Conservation (phyloP, 1,140 invertebrate genomes). For the Drosophila subobscura region DNA sequence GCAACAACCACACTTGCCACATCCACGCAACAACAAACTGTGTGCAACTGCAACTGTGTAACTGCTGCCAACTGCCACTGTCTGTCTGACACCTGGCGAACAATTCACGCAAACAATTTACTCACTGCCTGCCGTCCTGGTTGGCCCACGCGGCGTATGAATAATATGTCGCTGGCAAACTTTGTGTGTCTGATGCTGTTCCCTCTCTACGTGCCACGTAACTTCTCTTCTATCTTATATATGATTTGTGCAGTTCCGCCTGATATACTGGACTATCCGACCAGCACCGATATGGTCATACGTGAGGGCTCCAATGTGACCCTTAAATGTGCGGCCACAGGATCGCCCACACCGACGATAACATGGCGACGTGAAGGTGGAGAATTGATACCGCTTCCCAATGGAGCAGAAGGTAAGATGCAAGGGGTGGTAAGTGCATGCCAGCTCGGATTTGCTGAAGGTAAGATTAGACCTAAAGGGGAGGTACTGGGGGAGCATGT, state of each 20-base stretch:
- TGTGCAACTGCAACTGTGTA: slow-evolving; percentile 11
- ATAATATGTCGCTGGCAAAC: slow-evolving; percentile 67
- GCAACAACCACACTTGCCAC: too few relatives aligned
- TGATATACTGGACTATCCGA: slow-evolving; percentile 92
- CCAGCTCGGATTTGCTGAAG: too few relatives aligned
- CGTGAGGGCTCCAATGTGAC: slow-evolving; percentile 93
- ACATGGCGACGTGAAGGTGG: slow-evolving; percentile 93
- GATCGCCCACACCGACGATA: slow-evolving; percentile 91
- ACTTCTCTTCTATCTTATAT: too few relatives aligned
- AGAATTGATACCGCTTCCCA: slow-evolving; percentile 87
- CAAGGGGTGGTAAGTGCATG: too few relatives aligned
- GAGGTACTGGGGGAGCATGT: neutral
- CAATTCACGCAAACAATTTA: slow-evolving; percentile 54
- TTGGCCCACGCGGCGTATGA: slow-evolving; percentile 67
- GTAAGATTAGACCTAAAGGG: neutral
- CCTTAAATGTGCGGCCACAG: slow-evolving; percentile 91
- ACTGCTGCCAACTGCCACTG: slow-evolving; percentile 19
- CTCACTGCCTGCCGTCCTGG: neutral
- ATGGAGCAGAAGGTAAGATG: slow-evolving; percentile 85
- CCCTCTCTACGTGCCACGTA: slow-evolving; percentile 19
- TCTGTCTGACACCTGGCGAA: slow-evolving; percentile 60
- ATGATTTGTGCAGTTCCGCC: slow-evolving; percentile 89
- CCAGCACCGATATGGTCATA: slow-evolving; percentile 94
- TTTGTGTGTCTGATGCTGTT: slow-evolving; percentile 35
- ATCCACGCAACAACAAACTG: too few relatives aligned